Conservation (phyloP, 2,888 invertebrate species). For the Microctonus hyperodae region DNA sequence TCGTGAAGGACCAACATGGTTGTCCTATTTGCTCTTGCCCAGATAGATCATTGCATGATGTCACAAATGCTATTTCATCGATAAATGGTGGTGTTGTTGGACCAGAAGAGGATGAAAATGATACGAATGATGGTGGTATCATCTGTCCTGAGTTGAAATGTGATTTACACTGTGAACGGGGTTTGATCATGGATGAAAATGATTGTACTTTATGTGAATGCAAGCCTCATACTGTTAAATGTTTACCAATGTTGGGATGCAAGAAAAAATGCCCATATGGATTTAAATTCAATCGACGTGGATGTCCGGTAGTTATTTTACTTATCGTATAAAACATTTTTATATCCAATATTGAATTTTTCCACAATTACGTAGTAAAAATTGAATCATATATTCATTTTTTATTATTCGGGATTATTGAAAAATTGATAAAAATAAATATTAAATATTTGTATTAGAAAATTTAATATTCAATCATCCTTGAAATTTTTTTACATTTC, state of each 20-base stretch:
- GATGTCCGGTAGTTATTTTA: conserved; percentile 50
- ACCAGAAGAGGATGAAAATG: conserved; percentile 33
- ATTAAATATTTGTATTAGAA: too few relatives aligned
- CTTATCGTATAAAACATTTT: neutral
- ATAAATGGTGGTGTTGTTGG: conserved; percentile 19
- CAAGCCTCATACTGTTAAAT: conserved; percentile 45
- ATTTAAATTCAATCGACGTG: conserved; percentile 53
- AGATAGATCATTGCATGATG: conserved; percentile 30
- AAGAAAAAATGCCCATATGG: conserved; percentile 54
- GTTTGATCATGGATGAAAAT: conserved; percentile 54
- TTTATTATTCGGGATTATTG: too few relatives aligned
- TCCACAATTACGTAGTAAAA: conserved; percentile 5
- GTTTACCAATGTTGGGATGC: conserved; percentile 48
- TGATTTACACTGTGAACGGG: conserved; percentile 54
- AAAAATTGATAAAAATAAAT: too few relatives aligned
- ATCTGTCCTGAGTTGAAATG: conserved; percentile 53
- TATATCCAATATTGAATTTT: neutral
- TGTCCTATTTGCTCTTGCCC: conserved; percentile 53
- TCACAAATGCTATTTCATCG: conserved; percentile 11
- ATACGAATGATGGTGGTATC: conserved; percentile 36
- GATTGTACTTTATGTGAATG: conserved; percentile 57
- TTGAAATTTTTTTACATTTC: neutral
- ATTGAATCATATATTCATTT: neutral
- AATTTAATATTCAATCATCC: too few relatives aligned
- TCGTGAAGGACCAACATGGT: conserved; percentile 49